These are phyloP conservation scores for Cyanocitta stelleri DNA, from an alignment of 2,113 vertebrate species.

Conservation along the genomic window DNA sequence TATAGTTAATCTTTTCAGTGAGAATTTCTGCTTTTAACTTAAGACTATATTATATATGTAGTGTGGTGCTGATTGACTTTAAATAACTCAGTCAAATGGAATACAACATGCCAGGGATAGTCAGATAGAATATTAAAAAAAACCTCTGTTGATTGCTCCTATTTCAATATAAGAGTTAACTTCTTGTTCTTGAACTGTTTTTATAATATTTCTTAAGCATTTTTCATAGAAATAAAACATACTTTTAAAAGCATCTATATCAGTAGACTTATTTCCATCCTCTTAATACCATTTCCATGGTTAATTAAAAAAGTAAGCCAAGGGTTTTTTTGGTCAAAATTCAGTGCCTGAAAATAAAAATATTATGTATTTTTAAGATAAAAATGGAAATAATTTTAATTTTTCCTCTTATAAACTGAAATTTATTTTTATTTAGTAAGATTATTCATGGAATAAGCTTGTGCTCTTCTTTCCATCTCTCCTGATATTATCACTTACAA, in stretches of 20 bases:
- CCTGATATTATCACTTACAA: not conserved
- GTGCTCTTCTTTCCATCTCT: not conserved
- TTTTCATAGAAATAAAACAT: not conserved
- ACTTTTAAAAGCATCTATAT: not conserved
- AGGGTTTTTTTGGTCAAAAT: not conserved
- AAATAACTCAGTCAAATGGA: not conserved
- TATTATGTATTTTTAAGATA: not conserved
- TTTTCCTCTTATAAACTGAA: not conserved
- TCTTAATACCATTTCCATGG: not conserved
- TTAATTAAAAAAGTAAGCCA: not conserved
- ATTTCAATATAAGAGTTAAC: not conserved
- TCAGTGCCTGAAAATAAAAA: not conserved
- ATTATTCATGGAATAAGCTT: rapidly evolving
- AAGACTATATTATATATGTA: not conserved
- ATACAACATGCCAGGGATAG: not conserved
- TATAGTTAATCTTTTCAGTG: not conserved
- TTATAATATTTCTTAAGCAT: not conserved
- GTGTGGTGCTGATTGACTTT: not conserved
- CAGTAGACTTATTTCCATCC: not conserved
- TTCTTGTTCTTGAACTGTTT: not conserved
- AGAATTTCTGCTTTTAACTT: not conserved
- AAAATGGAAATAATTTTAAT: not conserved
- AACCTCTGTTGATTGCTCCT: not conserved
- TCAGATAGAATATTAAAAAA: not conserved
- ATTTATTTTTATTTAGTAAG: not conserved